Evolutionary conservation across 1,140 invertebrate species (phyloP), one percentile per base, ranked within the genome.

Genomic region (Drosophila nigromelanica): DNA sequence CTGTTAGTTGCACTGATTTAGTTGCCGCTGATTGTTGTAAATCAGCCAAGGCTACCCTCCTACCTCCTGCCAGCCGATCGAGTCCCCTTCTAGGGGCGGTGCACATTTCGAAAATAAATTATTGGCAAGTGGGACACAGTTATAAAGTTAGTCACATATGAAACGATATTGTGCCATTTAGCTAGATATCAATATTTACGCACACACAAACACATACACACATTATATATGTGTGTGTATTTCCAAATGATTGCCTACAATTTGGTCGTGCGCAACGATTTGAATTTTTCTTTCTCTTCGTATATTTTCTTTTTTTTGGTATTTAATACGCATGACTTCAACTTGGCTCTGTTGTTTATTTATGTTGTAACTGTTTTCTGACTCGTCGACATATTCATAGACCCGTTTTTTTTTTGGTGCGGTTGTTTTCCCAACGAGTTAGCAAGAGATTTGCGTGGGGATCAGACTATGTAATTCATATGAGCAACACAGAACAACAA

Each of bases 291-390:
- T 42, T 50, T 73, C 55, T 69, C 67, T 62, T 58, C 15, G 66
- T 69, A 42, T 43, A 18, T 43, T 50, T 72, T 37, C 10, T 48
- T 55, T 64, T 40, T 51, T 73, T 72, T 66, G 51, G 82, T 68
- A 87, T 87, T 87, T 86, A 86, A 86, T 86, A 86, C 81, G 81
- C 81, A 86, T 86, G 81, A 86, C 82, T 86, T 86, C 61, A 72
- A 52, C 21, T 77, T 18, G 50, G 52, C 40, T 71, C 69, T 68
- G 61, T 63, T 85, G 62, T 73, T 76, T 79, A 76, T 76, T 78
- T 78, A 73, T 67, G 50, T 80, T 87, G 81, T 82, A 86, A 86
- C 81, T 77, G 43, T 56, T 85, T 59, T 76, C 80, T 59, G 59
- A 52, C 50, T 56, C 35, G 56, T 47, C 35, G 52, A 56, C 43